phyloP scores from a whole-genome alignment of 2,113 vertebrate genomes.

The Syngnathus typhle region DNA sequence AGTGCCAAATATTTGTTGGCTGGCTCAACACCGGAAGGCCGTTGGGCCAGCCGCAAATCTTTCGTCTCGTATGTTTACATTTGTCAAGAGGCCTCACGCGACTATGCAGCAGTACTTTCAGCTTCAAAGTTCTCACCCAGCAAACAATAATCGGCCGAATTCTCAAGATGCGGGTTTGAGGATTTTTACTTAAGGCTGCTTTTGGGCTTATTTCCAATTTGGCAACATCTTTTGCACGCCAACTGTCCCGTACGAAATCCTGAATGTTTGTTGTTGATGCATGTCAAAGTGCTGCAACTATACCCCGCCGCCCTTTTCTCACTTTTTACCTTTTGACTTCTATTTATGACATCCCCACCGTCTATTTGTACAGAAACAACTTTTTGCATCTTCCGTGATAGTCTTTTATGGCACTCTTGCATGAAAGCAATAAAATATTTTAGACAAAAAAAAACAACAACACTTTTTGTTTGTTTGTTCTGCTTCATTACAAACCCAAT shows the following conservation, averaged over 20 bases:
- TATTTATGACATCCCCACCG: slow-evolving; percentile 62
- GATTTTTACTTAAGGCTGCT: slow-evolving; percentile 37
- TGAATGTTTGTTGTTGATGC: slow-evolving; percentile 59
- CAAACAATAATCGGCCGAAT: background rate
- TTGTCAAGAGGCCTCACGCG: background rate
- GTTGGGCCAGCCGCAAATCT: background rate
- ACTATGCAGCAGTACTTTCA: slow-evolving; percentile 6
- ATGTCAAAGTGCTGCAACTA: slow-evolving; percentile 65
- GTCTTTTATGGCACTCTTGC: slow-evolving; percentile 75
- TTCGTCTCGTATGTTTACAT: slow-evolving; percentile 8
- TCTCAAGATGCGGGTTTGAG: slow-evolving; percentile 31
- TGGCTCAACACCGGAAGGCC: background rate
- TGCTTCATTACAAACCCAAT: no score
- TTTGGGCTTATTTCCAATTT: slow-evolving; percentile 55
- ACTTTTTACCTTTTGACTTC: slow-evolving; percentile 49
- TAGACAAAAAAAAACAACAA: slow-evolving; percentile 59
- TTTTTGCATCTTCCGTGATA: slow-evolving; percentile 75
- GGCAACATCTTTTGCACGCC: slow-evolving; percentile 70
- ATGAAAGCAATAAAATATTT: slow-evolving; percentile 81
- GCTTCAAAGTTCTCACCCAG: background rate
- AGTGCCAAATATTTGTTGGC: slow-evolving; percentile 2
- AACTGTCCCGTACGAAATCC: slow-evolving; percentile 46
- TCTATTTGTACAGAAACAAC: slow-evolving; percentile 67
- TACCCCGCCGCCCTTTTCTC: slow-evolving; percentile 44
- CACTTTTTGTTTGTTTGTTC: background rate